Conservation (phyloP, 2,888 invertebrate genomes). For the Eupithecia subfuscata region DNA sequence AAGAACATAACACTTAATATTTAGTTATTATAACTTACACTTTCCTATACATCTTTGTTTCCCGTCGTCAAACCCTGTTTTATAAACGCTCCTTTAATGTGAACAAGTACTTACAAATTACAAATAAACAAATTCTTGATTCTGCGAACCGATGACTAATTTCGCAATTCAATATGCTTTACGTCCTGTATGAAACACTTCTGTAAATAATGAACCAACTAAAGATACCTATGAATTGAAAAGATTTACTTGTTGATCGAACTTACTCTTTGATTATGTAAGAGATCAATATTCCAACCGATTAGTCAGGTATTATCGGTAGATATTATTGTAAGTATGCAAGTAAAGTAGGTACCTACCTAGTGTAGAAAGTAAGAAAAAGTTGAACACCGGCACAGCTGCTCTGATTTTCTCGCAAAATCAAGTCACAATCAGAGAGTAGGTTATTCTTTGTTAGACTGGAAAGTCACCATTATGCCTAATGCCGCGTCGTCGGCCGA, state of each 20-base stretch:
- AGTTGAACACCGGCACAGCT: constrained; percentile 27
- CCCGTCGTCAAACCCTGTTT: constrained; percentile 32
- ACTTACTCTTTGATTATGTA: background rate
- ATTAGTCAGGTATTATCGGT: background rate
- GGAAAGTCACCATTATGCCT: background rate
- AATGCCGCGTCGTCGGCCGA: background rate
- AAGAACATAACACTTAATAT: background rate
- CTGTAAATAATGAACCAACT: background rate
- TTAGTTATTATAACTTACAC: background rate
- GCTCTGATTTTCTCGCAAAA: constrained; percentile 28
- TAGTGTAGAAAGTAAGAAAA: constrained; percentile 40
- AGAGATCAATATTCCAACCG: background rate
- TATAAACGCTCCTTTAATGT: constrained; percentile 18
- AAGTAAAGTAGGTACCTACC: background rate
- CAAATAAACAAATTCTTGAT: constrained; percentile 53
- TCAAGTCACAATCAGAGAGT: background rate
- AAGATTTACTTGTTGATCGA: background rate
- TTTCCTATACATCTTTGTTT: background rate
- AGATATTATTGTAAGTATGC: background rate
- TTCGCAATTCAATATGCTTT: background rate
- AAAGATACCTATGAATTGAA: background rate
- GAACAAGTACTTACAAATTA: constrained; percentile 13
- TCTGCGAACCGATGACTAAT: constrained; percentile 60
- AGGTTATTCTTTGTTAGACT: background rate
- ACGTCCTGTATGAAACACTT: constrained; percentile 7